Base-by-base conservation (phyloP, 2,113 vertebrate genomes). In the Haemorhous mexicanus region DNA sequence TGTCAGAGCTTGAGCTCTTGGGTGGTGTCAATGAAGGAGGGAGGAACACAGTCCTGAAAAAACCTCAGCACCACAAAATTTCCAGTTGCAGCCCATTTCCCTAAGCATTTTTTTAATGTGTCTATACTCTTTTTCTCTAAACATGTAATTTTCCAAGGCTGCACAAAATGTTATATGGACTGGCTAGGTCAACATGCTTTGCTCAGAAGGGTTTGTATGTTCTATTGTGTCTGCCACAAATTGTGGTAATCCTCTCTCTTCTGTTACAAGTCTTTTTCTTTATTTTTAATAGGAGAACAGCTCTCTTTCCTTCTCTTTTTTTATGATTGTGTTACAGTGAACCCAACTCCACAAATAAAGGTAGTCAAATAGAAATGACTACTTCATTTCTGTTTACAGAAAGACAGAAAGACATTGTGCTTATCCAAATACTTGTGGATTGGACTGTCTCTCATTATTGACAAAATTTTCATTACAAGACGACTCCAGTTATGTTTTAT, bases 271-370 rank as follows among this genome's bases (percentile, higher is more conserved):
- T 5, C 11, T 93, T 95, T 96, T 92, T n/a, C 87, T 96, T 94
- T 95, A 88, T 84, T 96, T 89, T 90, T 47, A 97, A 84, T 27
- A 50, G 18, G 47, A 96, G 46, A 94, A 43, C 15, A 64, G 19
- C 6, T 87, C 85, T 16, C 6, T 87, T 81, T 77, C 33, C 74
- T 95, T 94, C 83, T 91, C 21, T 21, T 93, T 96, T 97, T 96
- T 11, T 37, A 26, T 63, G 90, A 93, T 94, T 74, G 21, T 22
- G 26, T 93, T 97, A 93, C 82, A 83, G 86, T 93, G 96, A 97
- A 94, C 73, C 50, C 44, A 87, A 78, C 95, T 96, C 74, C 94
- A 96, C 74, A 95, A 96, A 93, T 92, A 91, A 92, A 95, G 94
- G 72, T 68, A 95, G 85, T 89, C 61, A 92, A 96, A 94, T 69